Evolutionary conservation across 2,113 vertebrate genomes (phyloP).

Genomic region (Cepphus grylle): DNA sequence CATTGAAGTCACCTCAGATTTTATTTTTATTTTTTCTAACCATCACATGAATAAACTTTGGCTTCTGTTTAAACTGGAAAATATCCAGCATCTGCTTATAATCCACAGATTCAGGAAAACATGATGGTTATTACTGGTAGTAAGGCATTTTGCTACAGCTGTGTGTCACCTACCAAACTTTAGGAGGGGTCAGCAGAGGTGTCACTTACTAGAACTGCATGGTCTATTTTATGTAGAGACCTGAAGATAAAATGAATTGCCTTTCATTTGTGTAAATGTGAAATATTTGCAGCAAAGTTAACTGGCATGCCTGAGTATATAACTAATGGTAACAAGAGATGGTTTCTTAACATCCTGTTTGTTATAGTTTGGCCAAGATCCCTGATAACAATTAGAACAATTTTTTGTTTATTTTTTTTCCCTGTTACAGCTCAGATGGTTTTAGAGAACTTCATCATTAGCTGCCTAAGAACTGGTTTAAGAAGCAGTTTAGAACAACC

Average conservation of each 20-base stretch:
- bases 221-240: not conserved
- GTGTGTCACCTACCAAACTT: not conserved
- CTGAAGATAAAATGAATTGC: not conserved
- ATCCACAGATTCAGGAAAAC: constrained; percentile 2
- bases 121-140: not conserved
- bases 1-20: constrained; percentile 76
- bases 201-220: not conserved
- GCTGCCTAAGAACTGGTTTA: not conserved
- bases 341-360: not conserved
- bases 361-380: not conserved
- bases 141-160: not conserved
- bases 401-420: not conserved
- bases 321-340: not conserved
- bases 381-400: not conserved
- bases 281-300: not conserved
- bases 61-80: constrained; percentile 62
- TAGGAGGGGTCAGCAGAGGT: not conserved
- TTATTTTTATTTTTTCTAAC: constrained; percentile 63
- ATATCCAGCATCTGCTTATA: constrained; percentile 22
- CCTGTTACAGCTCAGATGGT: not conserved
- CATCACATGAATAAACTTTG: constrained; percentile 60
- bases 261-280: not conserved
- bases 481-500: not conserved
- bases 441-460: not conserved
- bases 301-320: not conserved